Evolutionary conservation across 2,888 invertebrate genomes (phyloP).

Genomic region (Brachypterus glaber): DNA sequence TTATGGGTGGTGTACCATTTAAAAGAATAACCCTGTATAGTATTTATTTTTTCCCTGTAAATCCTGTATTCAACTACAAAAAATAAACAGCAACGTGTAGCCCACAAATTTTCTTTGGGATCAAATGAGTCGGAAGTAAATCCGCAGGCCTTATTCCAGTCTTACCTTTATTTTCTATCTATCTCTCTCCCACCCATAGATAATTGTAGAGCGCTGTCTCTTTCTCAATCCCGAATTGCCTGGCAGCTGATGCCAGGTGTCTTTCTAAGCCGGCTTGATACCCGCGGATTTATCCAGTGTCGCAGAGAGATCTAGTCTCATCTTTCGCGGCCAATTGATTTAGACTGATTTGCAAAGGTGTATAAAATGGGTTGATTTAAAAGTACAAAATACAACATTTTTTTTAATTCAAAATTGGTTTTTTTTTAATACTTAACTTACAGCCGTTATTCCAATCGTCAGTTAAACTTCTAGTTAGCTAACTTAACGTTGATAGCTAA

Average conservation of each 20-base stretch:
- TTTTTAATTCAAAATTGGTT: no score
- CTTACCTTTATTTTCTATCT: constrained; percentile 32
- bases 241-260: constrained; percentile 36
- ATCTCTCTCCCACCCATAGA: constrained; percentile 24
- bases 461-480: no score
- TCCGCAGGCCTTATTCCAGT: constrained; percentile 35
- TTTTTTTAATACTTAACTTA: no score
- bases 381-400: constrained; percentile 11
- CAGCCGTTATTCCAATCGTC: no score
- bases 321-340: constrained; percentile 34
- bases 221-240: constrained; percentile 26
- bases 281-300: constrained; percentile 36
- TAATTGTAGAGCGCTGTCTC: constrained; percentile 20
- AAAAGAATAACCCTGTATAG: no score
- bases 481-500: no score
- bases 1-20: no score
- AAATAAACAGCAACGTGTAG: constrained; percentile 24
- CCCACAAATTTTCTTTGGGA: constrained; percentile 39
- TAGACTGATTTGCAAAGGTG: no score
- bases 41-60: no score
- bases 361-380: no score
- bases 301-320: constrained; percentile 31
- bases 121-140: constrained; percentile 40
- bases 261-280: constrained; percentile 34
- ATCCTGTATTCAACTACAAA: constrained; percentile 21